Percentiles rank a stretch among this genome's conserved stretches.
Conservation (phyloP, 1,140 invertebrate species). For the Ceratina japonica region DNA sequence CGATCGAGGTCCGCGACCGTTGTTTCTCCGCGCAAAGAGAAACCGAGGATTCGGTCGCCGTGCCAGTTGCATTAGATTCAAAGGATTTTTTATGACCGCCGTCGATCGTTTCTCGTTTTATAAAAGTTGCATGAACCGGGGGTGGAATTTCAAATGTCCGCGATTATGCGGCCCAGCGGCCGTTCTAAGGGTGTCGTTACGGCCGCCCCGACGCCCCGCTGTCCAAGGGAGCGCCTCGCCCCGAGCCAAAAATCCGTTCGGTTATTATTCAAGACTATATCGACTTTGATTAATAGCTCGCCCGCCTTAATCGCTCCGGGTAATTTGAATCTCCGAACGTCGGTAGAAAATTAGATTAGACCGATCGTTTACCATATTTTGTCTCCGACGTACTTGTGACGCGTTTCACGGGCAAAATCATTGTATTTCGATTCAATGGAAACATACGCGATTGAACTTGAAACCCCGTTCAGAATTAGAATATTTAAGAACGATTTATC, state of each 20-base stretch:
- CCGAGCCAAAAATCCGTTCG: slow-evolving; percentile 51
- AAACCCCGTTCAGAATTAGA: neutral
- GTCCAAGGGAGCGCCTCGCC: slow-evolving; percentile 22
- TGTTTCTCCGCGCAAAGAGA: neutral
- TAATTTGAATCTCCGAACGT: neutral
- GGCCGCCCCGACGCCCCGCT: slow-evolving; percentile 22
- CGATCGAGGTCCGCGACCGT: neutral
- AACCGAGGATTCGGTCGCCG: neutral
- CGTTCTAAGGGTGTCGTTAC: slow-evolving; percentile 44
- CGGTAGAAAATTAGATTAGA: too few relatives aligned
- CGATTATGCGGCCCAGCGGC: slow-evolving; percentile 30
- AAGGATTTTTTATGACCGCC: slow-evolving; percentile 29
- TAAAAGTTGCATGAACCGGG: slow-evolving; percentile 33
- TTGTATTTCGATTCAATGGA: too few relatives aligned
- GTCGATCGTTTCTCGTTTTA: slow-evolving; percentile 36
- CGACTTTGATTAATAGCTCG: slow-evolving; percentile 47
- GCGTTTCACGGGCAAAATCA: too few relatives aligned
- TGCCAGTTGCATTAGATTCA: slow-evolving; percentile 17
- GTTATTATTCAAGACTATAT: slow-evolving; percentile 46
- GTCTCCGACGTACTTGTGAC: neutral
- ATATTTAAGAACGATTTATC: neutral
- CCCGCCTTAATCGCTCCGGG: slow-evolving; percentile 2
- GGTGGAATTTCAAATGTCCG: slow-evolving; percentile 15
- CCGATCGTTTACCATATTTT: too few relatives aligned
- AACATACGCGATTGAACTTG: neutral